Evolutionary conservation across 2,888 invertebrate species (phyloP).

Genomic region (Smittia sp.): DNA sequence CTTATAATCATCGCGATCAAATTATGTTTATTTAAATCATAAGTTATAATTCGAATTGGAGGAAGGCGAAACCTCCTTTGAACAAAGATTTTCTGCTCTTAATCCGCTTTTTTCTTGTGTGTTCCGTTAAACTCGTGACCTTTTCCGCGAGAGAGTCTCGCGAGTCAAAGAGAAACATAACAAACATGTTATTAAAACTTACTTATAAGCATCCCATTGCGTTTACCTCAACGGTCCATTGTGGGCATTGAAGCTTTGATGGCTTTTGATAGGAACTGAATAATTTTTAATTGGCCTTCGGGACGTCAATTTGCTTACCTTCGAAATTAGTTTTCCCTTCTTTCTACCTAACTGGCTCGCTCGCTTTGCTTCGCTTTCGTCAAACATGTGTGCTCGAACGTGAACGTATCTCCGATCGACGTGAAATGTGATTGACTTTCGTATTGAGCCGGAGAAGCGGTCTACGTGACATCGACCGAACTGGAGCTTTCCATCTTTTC

Average conservation of each 20-base stretch:
- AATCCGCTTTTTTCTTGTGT: not conserved
- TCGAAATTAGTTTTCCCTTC: not conserved
- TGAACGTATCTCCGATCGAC: not conserved
- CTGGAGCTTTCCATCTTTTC: not conserved
- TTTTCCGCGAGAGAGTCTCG: slow-evolving; percentile 2
- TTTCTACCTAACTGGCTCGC: not conserved
- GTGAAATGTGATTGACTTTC: slow-evolving; percentile 12
- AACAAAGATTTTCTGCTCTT: not conserved
- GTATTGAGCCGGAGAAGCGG: not conserved
- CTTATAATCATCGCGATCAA: not conserved
- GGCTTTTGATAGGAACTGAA: not conserved
- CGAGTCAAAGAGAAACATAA: not conserved
- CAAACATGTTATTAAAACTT: slow-evolving; percentile 2
- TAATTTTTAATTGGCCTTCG: slow-evolving; percentile 12
- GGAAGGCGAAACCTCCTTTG: not conserved
- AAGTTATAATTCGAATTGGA: not conserved
- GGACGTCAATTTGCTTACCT: not conserved
- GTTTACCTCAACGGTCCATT: not conserved
- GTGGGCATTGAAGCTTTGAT: not conserved
- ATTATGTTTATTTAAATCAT: not conserved
- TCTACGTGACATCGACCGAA: not conserved
- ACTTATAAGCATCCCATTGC: not conserved
- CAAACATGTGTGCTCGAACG: slow-evolving; percentile 7
- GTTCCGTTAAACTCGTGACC: slow-evolving; percentile 39
- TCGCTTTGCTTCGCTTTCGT: not conserved